Conservation (phyloP, 2,113 vertebrate species). For the Trochalopteron elliotii region DNA sequence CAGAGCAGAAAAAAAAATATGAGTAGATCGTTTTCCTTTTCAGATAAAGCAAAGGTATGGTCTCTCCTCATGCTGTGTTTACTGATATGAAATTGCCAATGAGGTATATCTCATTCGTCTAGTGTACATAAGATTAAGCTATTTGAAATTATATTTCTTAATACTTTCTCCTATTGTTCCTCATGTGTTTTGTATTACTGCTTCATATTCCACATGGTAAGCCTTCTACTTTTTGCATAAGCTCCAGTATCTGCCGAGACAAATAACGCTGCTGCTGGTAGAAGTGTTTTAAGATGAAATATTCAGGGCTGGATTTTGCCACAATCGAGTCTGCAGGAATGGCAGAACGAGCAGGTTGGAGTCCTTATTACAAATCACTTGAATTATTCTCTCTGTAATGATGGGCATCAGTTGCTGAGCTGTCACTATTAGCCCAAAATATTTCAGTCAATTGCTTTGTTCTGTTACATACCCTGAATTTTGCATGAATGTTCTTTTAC, state of each 20-base stretch:
- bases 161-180: constrained; percentile 23
- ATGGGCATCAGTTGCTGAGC: neutral
- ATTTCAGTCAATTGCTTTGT: neutral
- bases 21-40: constrained; percentile 74
- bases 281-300: neutral
- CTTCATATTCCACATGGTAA: constrained; percentile 55
- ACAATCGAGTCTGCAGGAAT: neutral
- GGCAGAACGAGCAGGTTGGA: neutral
- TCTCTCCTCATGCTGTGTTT: constrained; percentile 53
- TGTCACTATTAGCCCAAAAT: neutral
- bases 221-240: constrained; percentile 36
- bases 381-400: neutral
- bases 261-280: neutral
- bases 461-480: neutral
- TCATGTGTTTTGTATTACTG: constrained; percentile 46
- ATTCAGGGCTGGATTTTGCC: neutral
- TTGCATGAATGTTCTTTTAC: neutral
- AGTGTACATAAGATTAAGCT: neutral
- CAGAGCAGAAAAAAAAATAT: constrained; percentile 47
- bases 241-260: neutral
- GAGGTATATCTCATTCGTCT: neutral
- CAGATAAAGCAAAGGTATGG: constrained; percentile 77
- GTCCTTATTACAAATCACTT: neutral
- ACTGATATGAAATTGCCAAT: constrained; percentile 11
- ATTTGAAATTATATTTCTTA: neutral